phyloP scores from a whole-genome alignment of 2,797 vertebrate species.

The Valencia hispanica region DNA sequence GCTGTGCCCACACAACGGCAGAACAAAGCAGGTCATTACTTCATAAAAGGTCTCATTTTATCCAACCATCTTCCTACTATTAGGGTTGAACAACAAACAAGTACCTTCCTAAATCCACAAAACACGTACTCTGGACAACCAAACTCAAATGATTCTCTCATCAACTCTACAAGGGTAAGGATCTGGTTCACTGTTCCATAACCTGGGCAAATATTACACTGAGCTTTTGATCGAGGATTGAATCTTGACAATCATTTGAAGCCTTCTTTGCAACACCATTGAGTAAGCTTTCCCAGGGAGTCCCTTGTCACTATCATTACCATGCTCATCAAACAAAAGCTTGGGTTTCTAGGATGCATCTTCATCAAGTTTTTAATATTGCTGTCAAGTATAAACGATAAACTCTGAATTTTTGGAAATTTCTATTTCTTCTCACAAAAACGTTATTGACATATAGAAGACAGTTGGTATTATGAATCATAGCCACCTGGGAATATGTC shows the following conservation, averaged over 20 bases:
- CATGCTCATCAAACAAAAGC: neutral
- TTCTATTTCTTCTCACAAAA: neutral
- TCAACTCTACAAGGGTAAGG: neutral
- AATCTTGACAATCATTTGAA: neutral
- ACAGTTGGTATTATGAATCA: neutral
- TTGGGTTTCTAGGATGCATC: neutral
- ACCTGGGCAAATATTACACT: neutral
- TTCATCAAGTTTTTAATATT: neutral
- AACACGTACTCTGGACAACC: neutral
- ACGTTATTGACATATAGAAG: neutral
- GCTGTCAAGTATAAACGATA: neutral
- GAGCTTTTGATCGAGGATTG: neutral
- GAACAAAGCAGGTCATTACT: neutral
- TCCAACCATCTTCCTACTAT: neutral
- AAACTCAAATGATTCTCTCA: neutral
- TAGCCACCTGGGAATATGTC: constrained; percentile 88
- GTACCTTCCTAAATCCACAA: neutral
- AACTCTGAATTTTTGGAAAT: neutral
- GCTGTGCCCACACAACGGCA: neutral
- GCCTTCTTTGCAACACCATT: neutral
- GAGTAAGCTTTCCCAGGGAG: neutral
- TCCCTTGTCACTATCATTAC: neutral
- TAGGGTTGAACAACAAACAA: neutral
- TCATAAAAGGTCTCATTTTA: neutral
- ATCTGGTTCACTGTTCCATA: neutral